phyloP scores from a whole-genome alignment of 1,140 invertebrate species.

The Telenomus remus region DNA sequence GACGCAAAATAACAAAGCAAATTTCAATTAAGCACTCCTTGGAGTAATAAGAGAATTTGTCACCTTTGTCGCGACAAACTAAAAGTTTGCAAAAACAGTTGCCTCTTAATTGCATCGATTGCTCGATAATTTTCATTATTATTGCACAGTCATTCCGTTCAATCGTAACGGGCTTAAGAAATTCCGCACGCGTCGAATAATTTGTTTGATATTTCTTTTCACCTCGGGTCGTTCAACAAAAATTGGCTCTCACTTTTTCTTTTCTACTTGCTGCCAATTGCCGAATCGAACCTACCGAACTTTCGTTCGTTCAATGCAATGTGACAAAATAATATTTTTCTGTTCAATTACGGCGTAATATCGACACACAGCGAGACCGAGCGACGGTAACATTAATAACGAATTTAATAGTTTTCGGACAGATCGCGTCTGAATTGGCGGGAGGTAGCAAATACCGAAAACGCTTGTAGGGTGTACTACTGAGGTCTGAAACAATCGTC shows the following conservation, averaged over 20 bases:
- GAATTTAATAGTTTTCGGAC: constrained; percentile 70
- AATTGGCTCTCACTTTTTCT: not conserved
- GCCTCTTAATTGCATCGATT: not conserved
- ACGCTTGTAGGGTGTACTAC: constrained; percentile 58
- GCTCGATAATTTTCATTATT: not conserved
- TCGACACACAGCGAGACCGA: constrained; percentile 39
- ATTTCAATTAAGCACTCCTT: constrained; percentile 29
- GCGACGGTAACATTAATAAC: constrained; percentile 65
- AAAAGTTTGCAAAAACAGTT: not conserved
- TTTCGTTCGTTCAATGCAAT: constrained; percentile 10
- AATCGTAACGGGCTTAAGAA: not conserved
- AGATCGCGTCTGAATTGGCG: constrained; percentile 51
- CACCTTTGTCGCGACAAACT: constrained; percentile 1
- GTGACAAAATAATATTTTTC: constrained; percentile 58
- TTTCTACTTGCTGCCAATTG: constrained; percentile 8
- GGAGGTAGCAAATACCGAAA: constrained; percentile 56
- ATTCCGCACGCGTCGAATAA: constrained; percentile 2
- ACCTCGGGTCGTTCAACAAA: not conserved
- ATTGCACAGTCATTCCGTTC: not conserved
- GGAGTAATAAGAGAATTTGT: constrained; percentile 5
- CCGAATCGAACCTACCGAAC: not conserved
- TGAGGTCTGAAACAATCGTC: constrained; percentile 70
- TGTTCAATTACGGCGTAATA: constrained; percentile 64
- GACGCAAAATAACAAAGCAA: constrained; percentile 14
- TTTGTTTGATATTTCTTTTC: constrained; percentile 30